Evolutionary conservation across 1,140 invertebrate genomes (phyloP).

Genomic region (Drosophila sp.): DNA sequence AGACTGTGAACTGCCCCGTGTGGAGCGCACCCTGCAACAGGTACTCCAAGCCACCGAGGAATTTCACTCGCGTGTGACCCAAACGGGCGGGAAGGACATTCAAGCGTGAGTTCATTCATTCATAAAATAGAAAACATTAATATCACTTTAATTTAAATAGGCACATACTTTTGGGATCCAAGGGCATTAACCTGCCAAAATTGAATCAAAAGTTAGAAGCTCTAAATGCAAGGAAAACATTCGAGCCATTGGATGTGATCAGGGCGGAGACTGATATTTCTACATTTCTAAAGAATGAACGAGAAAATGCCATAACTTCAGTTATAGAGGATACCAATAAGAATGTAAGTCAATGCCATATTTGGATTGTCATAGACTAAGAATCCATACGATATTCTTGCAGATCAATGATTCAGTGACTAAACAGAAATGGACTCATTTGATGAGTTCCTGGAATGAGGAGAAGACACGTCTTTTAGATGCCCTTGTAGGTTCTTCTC

Average conservation of each 20-base stretch:
- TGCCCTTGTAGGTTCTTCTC: constrained; percentile 92
- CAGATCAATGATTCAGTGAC: constrained; percentile 88
- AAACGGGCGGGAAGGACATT: constrained; percentile 93
- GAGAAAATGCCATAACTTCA: constrained; percentile 95
- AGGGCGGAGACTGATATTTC: constrained; percentile 93
- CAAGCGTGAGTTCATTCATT: constrained; percentile 93
- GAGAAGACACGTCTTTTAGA: constrained; percentile 95
- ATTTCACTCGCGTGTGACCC: constrained; percentile 93
- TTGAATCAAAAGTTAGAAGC: constrained; percentile 95
- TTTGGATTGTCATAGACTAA: neutral
- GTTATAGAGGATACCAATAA: constrained; percentile 95
- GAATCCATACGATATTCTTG: constrained; percentile 43
- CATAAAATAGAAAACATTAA: neutral
- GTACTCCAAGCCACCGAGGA: constrained; percentile 96
- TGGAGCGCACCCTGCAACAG: constrained; percentile 95
- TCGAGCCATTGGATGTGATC: constrained; percentile 94
- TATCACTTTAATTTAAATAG: constrained; percentile 83
- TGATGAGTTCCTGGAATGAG: constrained; percentile 93
- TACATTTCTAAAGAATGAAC: constrained; percentile 94
- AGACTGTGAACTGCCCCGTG: constrained; percentile 90
- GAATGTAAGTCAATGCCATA: constrained; percentile 86
- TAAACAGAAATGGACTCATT: constrained; percentile 91
- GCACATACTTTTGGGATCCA: constrained; percentile 94
- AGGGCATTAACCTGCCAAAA: constrained; percentile 96
- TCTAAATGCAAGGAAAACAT: constrained; percentile 91